Percentiles rank a stretch among this genome's conserved stretches.
These are phyloP conservation scores for Endotricha flammealis DNA, from an alignment of 2,888 invertebrate species.

Conservation along the genomic window DNA sequence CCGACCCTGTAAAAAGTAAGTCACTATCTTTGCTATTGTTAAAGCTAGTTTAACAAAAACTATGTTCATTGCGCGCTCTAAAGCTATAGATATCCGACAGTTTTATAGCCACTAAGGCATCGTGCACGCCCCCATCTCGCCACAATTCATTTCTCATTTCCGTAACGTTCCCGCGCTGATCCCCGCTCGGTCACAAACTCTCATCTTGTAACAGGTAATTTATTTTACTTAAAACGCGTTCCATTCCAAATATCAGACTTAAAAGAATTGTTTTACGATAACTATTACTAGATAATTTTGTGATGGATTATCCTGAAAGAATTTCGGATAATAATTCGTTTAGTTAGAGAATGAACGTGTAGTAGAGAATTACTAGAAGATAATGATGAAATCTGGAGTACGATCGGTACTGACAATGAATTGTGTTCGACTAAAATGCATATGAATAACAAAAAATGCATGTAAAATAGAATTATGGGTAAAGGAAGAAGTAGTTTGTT, in stretches of 20 bases:
- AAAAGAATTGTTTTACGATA: conserved; percentile 31
- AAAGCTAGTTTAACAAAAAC: conserved; percentile 3
- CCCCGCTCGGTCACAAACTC: conserved; percentile 43
- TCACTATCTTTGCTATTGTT: background rate
- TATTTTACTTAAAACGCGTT: conserved; percentile 51
- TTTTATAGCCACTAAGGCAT: conserved; percentile 9
- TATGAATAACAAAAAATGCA: no score
- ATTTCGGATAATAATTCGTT: no score
- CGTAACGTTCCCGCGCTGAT: conserved; percentile 38
- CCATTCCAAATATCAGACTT: conserved; percentile 42
- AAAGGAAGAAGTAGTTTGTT: no score
- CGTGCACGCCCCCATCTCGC: conserved; percentile 28
- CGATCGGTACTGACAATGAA: no score
- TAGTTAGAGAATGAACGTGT: no score
- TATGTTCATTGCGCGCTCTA: conserved; percentile 6
- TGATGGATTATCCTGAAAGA: no score
- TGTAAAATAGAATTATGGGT: no score
- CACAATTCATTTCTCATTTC: conserved; percentile 64
- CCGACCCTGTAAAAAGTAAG: background rate
- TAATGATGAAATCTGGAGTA: no score
- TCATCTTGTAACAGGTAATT: conserved; percentile 51
- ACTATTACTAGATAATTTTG: no score
- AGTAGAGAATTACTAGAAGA: no score
- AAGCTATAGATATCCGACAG: conserved; percentile 7
- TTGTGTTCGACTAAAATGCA: no score